These are phyloP conservation scores for Ostrea edulis DNA, from an alignment of 1,140 invertebrate species.

Conservation along the genomic window DNA sequence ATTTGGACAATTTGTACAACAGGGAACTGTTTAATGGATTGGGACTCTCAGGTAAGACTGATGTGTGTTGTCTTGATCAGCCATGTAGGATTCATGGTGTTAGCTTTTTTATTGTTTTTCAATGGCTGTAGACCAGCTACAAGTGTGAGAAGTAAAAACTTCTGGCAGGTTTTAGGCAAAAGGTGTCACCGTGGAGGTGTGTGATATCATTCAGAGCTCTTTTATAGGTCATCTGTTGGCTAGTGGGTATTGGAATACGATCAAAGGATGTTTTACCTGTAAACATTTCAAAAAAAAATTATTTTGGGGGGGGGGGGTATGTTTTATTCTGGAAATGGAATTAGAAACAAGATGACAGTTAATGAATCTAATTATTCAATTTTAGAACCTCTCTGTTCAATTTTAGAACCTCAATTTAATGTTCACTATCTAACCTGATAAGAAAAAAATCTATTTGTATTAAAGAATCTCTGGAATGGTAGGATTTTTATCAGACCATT, in stretches of 20 bases:
- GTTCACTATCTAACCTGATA: no score
- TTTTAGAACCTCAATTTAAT: no score
- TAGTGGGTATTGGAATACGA: no score
- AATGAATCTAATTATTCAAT: no score
- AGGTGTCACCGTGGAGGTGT: background rate
- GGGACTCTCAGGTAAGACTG: background rate
- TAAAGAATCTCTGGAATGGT: background rate
- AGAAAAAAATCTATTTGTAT: background rate
- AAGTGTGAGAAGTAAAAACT: background rate
- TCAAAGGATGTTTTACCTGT: no score
- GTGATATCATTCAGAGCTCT: no score
- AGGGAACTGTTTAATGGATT: background rate
- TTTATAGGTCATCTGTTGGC: no score
- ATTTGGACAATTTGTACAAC: background rate
- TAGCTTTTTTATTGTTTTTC: constrained; percentile 4
- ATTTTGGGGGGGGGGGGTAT: no score
- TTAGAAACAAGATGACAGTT: no score
- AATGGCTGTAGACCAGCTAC: constrained; percentile 2
- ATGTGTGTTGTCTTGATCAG: background rate
- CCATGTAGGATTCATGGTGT: background rate
- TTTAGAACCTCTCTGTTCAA: no score
- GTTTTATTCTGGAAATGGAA: no score
- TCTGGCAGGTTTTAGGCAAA: background rate
- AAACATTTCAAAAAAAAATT: no score
- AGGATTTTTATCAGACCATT: constrained; percentile 13